A percentile compares a stretch with the other conserved stretches of the same genome.
These are phyloP conservation scores for Apamea sordens DNA, from an alignment of 2,888 invertebrate genomes.

Conservation along the genomic window DNA sequence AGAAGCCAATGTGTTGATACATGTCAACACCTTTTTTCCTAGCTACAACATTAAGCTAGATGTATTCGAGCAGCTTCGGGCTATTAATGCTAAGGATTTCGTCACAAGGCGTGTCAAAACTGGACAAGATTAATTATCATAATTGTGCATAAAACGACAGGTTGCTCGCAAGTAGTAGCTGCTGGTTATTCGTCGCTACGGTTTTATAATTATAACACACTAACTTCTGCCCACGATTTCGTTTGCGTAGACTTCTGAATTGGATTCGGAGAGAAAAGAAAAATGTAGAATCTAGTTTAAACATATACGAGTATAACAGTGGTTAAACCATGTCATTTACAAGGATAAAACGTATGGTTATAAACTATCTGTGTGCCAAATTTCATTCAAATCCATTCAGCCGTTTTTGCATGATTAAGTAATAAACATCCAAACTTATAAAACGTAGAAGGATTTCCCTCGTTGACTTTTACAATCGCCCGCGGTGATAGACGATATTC, in stretches of 20 bases:
- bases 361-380: background rate
- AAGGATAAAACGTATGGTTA: no score
- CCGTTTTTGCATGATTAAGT: background rate
- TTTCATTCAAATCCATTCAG: no score
- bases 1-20: background rate
- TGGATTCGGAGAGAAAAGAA: background rate
- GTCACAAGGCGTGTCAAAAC: slow-evolving; percentile 40
- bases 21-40: background rate
- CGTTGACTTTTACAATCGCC: slow-evolving; percentile 4
- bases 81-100: slow-evolving; percentile 18
- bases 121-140: slow-evolving; percentile 46
- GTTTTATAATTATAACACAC: slow-evolving; percentile 2
- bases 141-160: slow-evolving; percentile 41
- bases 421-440: background rate
- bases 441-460: background rate
- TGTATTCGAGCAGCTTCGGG: background rate
- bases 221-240: background rate
- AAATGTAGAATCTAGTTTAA: background rate
- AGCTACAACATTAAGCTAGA: background rate
- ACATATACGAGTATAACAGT: no score
- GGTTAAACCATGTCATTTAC: no score
- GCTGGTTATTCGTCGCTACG: background rate
- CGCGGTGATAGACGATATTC: background rate
- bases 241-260: background rate
- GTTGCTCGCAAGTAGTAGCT: slow-evolving; percentile 16